A percentile compares a stretch with the other conserved stretches of the same genome.
Evolutionary conservation across 53 echinoderm and acorn worm species (phyloP).

Genomic region (Temnopleurus reevesii): DNA sequence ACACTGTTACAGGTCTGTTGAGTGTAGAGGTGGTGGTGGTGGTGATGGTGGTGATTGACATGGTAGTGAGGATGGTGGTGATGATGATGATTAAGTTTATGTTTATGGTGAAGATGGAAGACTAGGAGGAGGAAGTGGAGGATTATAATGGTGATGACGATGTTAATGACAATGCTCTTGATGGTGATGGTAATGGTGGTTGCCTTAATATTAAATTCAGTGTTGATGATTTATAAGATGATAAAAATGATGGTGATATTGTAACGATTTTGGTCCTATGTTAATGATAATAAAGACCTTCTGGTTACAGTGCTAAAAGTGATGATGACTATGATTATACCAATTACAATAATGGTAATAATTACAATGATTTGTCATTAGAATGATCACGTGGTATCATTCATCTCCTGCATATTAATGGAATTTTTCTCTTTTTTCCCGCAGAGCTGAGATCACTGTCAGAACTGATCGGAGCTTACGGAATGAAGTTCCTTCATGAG

Average conservation of each 20-base stretch:
- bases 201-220: no score
- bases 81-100: background rate
- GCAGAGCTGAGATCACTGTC: conserved; percentile 84
- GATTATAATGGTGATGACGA: background rate
- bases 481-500: conserved; percentile 98
- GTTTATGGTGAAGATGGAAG: background rate
- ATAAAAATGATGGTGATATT: no score
- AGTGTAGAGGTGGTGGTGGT: background rate
- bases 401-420: no score
- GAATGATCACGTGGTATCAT: background rate
- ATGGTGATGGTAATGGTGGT: background rate
- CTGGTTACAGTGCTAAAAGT: background rate
- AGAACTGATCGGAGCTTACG: conserved; percentile 96
- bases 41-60: background rate
- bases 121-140: background rate
- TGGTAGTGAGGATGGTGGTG: background rate
- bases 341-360: background rate
- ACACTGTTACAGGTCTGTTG: background rate
- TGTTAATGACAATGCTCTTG: background rate
- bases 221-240: no score
- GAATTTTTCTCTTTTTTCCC: background rate
- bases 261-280: no score
- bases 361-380: background rate
- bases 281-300: no score
- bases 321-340: background rate